These are phyloP conservation scores for Gymnoscelis rufifasciata DNA, from an alignment of 2,888 invertebrate species.

Conservation along the genomic window DNA sequence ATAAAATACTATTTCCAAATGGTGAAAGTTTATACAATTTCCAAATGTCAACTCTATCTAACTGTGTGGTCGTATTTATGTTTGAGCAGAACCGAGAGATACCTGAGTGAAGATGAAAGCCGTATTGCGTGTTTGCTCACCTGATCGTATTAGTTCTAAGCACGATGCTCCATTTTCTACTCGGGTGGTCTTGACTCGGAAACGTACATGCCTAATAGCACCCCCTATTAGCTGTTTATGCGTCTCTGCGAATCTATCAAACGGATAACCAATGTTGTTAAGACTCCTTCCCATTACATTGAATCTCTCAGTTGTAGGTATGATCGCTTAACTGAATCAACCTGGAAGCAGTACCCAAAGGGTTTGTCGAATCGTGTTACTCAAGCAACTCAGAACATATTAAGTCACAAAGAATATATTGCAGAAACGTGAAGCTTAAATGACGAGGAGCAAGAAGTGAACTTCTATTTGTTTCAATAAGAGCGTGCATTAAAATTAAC, in stretches of 20 bases:
- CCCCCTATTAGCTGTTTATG: conserved; percentile 61
- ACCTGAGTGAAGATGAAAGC: conserved; percentile 76
- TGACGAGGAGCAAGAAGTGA: conserved; percentile 45
- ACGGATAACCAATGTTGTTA: conserved; percentile 33
- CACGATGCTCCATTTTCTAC: conserved; percentile 72
- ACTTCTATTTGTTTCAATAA: conserved; percentile 67
- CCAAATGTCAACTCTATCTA: conserved; percentile 1
- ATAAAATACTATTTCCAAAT: too few relatives aligned
- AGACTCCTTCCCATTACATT: too few relatives aligned
- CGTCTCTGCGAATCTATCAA: conserved; percentile 45
- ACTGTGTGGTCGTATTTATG: conserved; percentile 22
- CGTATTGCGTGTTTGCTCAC: conserved; percentile 70
- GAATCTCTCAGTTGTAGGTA: too few relatives aligned
- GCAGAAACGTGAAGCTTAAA: conserved; percentile 31
- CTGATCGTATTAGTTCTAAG: conserved; percentile 75
- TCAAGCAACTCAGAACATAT: conserved; percentile 4
- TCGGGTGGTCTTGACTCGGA: conserved; percentile 64
- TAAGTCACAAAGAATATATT: conserved; percentile 13
- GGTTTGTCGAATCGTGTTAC: neutral
- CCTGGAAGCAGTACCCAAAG: too few relatives aligned
- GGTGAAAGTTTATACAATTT: too few relatives aligned
- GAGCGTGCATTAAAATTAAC: conserved; percentile 69
- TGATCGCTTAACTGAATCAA: neutral
- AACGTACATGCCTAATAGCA: conserved; percentile 57
- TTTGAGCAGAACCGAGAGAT: conserved; percentile 48